phyloP scores from a whole-genome alignment of 2,113 vertebrate genomes.

The Pyrgilauda ruficollis region DNA sequence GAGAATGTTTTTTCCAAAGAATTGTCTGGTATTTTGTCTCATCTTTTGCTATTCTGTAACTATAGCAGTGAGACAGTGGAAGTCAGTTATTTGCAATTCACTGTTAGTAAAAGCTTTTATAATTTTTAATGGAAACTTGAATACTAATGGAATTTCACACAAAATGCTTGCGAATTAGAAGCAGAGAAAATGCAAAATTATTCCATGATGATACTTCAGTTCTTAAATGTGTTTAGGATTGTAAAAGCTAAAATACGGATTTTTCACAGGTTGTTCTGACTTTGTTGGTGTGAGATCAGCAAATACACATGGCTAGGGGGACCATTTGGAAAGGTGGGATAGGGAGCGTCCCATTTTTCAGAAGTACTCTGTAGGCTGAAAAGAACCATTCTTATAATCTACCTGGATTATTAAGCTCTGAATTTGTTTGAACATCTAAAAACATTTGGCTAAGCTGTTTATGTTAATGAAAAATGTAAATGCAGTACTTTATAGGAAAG shows the following conservation, averaged over 20 bases:
- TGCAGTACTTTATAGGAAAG: not conserved
- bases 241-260: not conserved
- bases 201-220: not conserved
- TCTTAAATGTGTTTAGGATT: not conserved
- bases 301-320: not conserved
- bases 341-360: not conserved
- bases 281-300: not conserved
- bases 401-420: not conserved
- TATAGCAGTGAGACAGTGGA: not conserved
- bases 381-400: not conserved
- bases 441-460: not conserved
- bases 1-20: not conserved
- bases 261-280: not conserved
- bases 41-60: not conserved
- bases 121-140: not conserved
- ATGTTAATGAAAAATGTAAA: not conserved
- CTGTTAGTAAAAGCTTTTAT: not conserved
- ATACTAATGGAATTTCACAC: not conserved
- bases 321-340: not conserved
- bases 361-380: not conserved
- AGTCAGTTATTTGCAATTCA: not conserved
- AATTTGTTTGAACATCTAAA: not conserved
- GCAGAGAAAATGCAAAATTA: not conserved
- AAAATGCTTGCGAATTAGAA: not conserved
- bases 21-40: not conserved